Evolutionary conservation across 2,888 invertebrate genomes (phyloP), one percentile per base, ranked within the genome.

Genomic region (Meteorus cinctellus): DNA sequence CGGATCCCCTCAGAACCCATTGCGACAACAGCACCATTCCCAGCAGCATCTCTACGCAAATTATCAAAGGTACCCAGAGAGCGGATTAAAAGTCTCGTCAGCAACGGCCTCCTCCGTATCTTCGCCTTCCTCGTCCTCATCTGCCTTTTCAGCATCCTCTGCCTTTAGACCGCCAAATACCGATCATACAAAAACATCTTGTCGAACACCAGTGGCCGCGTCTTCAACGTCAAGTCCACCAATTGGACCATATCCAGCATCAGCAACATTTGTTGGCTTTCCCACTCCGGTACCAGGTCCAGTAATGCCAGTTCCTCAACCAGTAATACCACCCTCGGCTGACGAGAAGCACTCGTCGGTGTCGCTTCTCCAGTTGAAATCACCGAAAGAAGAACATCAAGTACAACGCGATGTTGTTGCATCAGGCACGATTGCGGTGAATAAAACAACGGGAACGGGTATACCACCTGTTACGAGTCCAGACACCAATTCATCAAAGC

Each of bases 151-250:
- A 2, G 93, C 94, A 34, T 93, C 94, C 70, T 96, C 96, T 0
- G 96, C 96, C 1, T 96, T 96, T 86, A 94, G 95, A 85, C 96
- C 95, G 12, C 95, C 94, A 3, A 89, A 87, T 74, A 91, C 92
- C 19, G 94, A 94, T 83, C 92, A 93, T 41, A 89, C 91, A 75
- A 94, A 94, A 83, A 91, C 91, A 78, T 83, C 90, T 87, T 84
- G 85, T 63, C 84, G 87, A 31, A 79, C 88, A 0, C 85, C 88
- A 69, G 77, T 75, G 82, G 87, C 80, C 60, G 83, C 81, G 55
- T 84, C 85, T 82, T 89, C 84, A 3, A 84, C 86, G 8, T 81
- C 88, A 19, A 89, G 89, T 70, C 91, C 89, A 29, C 90, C 91
- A 16, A 86, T 92, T 63, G 93, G 93, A 16, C 93, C 93, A 0